A percentile compares a stretch with the other conserved stretches of the same genome.
Conservation (phyloP, 1,140 invertebrate genomes). For the Goniozus legneri region DNA sequence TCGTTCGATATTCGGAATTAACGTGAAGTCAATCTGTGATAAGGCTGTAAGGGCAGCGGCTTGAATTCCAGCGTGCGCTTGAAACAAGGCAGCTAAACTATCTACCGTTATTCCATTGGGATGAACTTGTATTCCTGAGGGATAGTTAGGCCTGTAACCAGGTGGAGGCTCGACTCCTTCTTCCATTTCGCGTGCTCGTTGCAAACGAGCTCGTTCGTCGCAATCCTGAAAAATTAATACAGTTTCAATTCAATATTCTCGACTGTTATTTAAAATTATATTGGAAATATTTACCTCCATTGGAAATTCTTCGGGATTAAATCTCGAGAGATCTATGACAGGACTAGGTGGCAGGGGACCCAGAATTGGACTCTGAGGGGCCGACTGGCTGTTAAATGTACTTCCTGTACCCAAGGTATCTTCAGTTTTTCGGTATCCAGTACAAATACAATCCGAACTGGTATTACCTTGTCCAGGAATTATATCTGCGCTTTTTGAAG, state of each 20-base stretch:
- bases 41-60: conserved; percentile 52
- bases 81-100: conserved; percentile 60
- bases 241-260: background rate
- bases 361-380: conserved; percentile 41
- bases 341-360: conserved; percentile 48
- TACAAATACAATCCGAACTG: conserved; percentile 61
- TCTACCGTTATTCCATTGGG: conserved; percentile 61
- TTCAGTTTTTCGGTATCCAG: conserved; percentile 59
- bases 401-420: conserved; percentile 55
- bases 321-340: conserved; percentile 60
- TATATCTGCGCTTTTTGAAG: conserved; percentile 52
- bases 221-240: conserved; percentile 54
- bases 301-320: conserved; percentile 61
- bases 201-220: conserved; percentile 66
- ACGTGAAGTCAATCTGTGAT: conserved; percentile 53
- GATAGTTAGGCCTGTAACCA: conserved; percentile 55
- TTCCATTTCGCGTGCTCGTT: conserved; percentile 72
- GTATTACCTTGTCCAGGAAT: conserved; percentile 48
- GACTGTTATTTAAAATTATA: background rate
- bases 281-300: conserved; percentile 53
- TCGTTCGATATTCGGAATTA: conserved; percentile 51
- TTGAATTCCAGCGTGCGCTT: conserved; percentile 56
- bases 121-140: conserved; percentile 53
- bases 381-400: conserved; percentile 52
- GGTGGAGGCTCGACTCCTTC: conserved; percentile 70